Evolutionary conservation across 64 coral and sea anemone species (phyloP), one percentile per base, ranked within the genome.

Genomic region (Montipora efflorescens): DNA sequence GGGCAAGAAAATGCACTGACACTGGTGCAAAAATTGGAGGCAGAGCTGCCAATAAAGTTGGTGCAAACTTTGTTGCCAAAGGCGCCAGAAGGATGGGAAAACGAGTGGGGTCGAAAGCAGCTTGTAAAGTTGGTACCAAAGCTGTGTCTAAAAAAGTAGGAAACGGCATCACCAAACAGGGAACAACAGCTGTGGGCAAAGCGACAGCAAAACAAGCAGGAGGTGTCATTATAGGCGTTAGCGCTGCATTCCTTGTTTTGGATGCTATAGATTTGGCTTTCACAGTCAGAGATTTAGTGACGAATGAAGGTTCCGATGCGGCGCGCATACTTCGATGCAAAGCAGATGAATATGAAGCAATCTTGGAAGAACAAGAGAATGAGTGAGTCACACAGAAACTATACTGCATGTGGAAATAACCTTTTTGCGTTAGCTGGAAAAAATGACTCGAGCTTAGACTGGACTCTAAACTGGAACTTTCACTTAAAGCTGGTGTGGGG

Each of bases 221-320:
- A 8, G 10, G 3, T 1, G 0, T 70, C 8, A 85, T 70, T 9
- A 21, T 49, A 8, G 59, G 82, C 48, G 43, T 85, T 8, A 20
- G 62, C 48, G 8, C 62, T 6, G 82, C 64, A 5, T 85, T 85
- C 19, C 36, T 85, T 7, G 62, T 70, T 22, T 47, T 48, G 18
- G 82, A 85, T 20, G 82, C 44, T 13, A 69, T 85, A 36, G 82
- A 85, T 8, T 19, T 85, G 82, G 7, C 36, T 3, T 69, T 49
- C 16, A 85, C 82, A 46, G 82, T 85, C 36, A 47, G 62, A 70
- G 82, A 85, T 85, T 69, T 85, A 3, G 19, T 85, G 58, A 20
- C 68, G 1, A 70, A 85, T 28, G 8, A 85, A 49, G 82, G 82
- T 8, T 85, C 82, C 10, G 61, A 85, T 10, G 82, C 82, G 19